Evolutionary conservation across 1,140 invertebrate genomes (phyloP).

Genomic region (Tyrophagus putrescentiae): DNA sequence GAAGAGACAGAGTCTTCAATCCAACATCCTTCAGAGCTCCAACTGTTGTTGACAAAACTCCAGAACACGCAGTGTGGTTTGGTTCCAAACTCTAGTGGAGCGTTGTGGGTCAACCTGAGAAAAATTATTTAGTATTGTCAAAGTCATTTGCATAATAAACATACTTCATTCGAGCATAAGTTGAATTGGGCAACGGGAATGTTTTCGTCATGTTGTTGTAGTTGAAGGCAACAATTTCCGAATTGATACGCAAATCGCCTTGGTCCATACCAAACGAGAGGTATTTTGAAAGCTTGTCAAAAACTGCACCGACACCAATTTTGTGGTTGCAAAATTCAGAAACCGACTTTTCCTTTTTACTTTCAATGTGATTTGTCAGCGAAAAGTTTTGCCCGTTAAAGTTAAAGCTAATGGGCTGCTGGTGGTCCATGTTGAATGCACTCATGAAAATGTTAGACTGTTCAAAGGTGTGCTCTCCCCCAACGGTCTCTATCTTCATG

Average conservation of each 20-base stretch:
- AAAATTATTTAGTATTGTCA: not conserved
- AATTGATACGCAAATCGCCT: not conserved
- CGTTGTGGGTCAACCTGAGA: conserved; percentile 1
- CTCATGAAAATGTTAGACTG: not conserved
- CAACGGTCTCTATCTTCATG: not conserved
- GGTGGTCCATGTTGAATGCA: conserved; percentile 14
- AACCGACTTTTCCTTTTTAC: not conserved
- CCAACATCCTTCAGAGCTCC: conserved; percentile 21
- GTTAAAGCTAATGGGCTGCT: conserved; percentile 3
- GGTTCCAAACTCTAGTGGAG: not conserved
- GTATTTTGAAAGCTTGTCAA: conserved; percentile 4
- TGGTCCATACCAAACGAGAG: not conserved
- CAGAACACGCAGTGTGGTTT: conserved; percentile 16
- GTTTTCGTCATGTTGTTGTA: not conserved
- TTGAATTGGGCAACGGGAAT: not conserved
- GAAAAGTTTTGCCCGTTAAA: not conserved
- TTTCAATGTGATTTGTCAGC: not conserved
- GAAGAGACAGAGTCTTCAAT: not conserved
- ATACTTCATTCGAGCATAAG: not conserved
- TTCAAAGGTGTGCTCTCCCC: not conserved
- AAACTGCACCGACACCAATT: conserved; percentile 1
- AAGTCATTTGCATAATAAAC: not conserved
- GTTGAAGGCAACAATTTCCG: conserved; percentile 16
- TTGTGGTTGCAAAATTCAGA: not conserved
- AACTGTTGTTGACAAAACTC: not conserved